Percentiles rank a stretch among this genome's conserved stretches.
Evolutionary conservation across 2,797 vertebrate species (phyloP).

Genomic region (Erpetoichthys calabaricus): DNA sequence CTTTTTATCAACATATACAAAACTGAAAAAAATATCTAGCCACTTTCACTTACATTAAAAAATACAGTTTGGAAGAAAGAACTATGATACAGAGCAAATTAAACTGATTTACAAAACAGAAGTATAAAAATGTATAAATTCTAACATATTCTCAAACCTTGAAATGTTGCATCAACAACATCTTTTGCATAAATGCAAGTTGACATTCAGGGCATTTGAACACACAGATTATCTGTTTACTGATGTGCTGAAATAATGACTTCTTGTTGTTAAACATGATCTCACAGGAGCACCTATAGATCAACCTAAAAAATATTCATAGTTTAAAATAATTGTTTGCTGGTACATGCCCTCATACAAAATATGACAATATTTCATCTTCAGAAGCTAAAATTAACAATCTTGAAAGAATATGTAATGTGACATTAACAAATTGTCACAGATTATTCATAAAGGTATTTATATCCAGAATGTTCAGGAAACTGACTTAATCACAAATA

Average conservation of each 20-base stretch:
- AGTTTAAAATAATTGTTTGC: neutral
- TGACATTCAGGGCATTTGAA: conserved; percentile 93
- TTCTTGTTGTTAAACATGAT: conserved; percentile 86
- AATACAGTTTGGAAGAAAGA: too few relatives aligned
- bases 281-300: conserved; percentile 92
- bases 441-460: too few relatives aligned
- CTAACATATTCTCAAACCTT: conserved; percentile 60
- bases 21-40: too few relatives aligned
- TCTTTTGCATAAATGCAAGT: conserved; percentile 79
- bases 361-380: too few relatives aligned
- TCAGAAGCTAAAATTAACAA: too few relatives aligned
- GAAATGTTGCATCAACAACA: conserved; percentile 79
- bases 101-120: conserved; percentile 25
- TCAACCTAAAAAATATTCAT: conserved; percentile 55
- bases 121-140: conserved; percentile 17
- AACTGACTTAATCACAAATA: too few relatives aligned
- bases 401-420: too few relatives aligned
- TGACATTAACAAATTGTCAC: too few relatives aligned
- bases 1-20: too few relatives aligned
- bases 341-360: too few relatives aligned
- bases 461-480: too few relatives aligned
- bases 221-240: conserved; percentile 61
- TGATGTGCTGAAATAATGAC: conserved; percentile 74
- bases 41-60: too few relatives aligned
- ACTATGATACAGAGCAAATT: neutral